phyloP scores from a whole-genome alignment of 1,140 invertebrate genomes.

The Idris sp. region DNA sequence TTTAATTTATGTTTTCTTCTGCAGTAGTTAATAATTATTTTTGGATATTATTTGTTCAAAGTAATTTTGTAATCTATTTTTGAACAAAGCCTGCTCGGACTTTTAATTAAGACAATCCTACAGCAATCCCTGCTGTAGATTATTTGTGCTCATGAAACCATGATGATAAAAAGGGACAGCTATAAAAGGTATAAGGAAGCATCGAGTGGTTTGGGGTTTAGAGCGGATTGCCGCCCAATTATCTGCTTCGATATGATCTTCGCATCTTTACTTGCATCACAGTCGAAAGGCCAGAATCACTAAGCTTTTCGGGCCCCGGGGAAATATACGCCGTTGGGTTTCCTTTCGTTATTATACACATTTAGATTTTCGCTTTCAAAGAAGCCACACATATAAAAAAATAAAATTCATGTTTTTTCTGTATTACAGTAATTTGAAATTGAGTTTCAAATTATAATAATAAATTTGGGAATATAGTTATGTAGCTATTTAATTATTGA shows the following conservation, averaged over 20 bases:
- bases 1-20: too few species aligned
- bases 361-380: conserved; percentile 63
- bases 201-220: conserved; percentile 65
- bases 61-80: conserved; percentile 22
- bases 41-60: too few species aligned
- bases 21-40: too few species aligned
- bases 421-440: too few species aligned
- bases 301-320: conserved; percentile 71
- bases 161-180: conserved; percentile 39
- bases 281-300: conserved; percentile 66
- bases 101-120: conserved; percentile 64
- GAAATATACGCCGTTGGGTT: conserved; percentile 74
- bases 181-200: conserved; percentile 52
- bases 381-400: conserved; percentile 50
- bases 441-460: too few species aligned
- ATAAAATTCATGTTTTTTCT: too few species aligned
- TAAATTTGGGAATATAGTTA: too few species aligned
- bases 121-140: conserved; percentile 29
- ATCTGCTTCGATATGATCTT: conserved; percentile 76
- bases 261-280: conserved; percentile 69
- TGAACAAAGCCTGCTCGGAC: conserved; percentile 6
- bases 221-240: conserved; percentile 75
- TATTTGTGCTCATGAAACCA: conserved; percentile 58
- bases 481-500: too few species aligned
- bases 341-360: conserved; percentile 76